A percentile compares a stretch with the other conserved stretches of the same genome.
Evolutionary conservation across 2,113 vertebrate genomes (phyloP).

Genomic region (Eulemur macaco): DNA sequence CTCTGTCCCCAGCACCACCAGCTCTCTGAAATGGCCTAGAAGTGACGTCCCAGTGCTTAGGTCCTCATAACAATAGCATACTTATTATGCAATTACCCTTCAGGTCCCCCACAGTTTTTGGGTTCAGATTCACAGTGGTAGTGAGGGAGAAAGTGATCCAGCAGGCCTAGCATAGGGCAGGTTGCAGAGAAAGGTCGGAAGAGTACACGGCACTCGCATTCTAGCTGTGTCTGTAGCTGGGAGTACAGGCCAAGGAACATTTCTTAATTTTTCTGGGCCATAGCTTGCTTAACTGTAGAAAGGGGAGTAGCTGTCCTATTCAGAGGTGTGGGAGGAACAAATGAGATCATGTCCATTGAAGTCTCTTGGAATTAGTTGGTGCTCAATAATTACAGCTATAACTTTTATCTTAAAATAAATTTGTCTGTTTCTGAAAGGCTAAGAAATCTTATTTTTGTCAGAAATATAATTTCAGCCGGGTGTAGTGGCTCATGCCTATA

Average conservation of each 20-base stretch:
- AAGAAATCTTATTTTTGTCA: neutral
- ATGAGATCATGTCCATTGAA: neutral
- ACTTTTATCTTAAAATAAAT: conserved; percentile 12
- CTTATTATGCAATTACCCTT: neutral
- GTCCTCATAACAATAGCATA: neutral
- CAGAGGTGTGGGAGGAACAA: neutral
- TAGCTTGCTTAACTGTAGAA: neutral
- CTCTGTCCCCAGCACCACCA: neutral
- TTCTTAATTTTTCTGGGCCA: neutral
- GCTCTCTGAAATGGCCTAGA: too few species aligned
- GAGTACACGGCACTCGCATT: neutral
- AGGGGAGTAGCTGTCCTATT: neutral
- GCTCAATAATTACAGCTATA: too few species aligned
- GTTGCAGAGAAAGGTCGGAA: neutral
- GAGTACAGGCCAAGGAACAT: neutral
- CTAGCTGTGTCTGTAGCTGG: neutral
- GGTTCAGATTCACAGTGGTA: neutral
- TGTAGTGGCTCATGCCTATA: neutral
- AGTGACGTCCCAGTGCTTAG: neutral
- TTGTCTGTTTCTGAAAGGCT: neutral
- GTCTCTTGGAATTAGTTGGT: neutral
- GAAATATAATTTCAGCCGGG: neutral
- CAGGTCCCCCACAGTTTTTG: neutral
- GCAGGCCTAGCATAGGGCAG: neutral
- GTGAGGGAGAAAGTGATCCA: neutral